Base-by-base conservation (phyloP, 2,888 invertebrate genomes). In the Caenorhabditis sinica region DNA sequence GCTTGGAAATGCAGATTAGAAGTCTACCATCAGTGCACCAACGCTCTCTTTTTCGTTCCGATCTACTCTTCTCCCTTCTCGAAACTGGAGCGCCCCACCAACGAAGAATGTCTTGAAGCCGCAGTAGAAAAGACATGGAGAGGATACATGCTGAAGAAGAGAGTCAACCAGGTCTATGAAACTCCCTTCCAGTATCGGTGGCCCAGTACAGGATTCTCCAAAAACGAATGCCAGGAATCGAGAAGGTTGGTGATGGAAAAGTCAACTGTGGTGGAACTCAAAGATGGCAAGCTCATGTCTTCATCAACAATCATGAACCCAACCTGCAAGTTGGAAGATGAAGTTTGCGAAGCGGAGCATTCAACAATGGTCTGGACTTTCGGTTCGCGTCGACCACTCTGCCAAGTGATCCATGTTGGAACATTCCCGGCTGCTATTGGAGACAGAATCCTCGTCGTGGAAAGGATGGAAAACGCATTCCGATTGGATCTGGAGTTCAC, bases 1-100 rank as follows among this genome's bases (percentile, higher is more conserved):
- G 36, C 53, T n/a, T 53, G 36, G 36, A 69, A 69, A 36, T 53
- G 69, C 30, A 0, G 66, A 20, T 30, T 68, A 6, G 66, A 68
- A 30, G 66, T 68, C 13, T 68, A n/a, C 20, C 3, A 9, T 28
- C 66, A 68, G 15, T 68, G 66, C 30, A 68, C 51, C 11, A 8
- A 11, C 3, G 15, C 66, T 1, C 6, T 13, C 5, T 5, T 68
- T 0, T 68, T 30, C 33, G 33, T 68, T 8, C 49, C 66, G 6
- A 11, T n/a, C 0, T 49, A 68, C 66, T 51, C 51, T 15, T 33
- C n/a, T 2, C 9, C 33, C 17, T 68, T 51, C 45, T 17, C 33
- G 1, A 2, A 51, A 8, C n/a, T 51, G 49, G 45, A 68, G n/a
- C 17, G 2, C 13, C 66, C 66, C 0, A 49, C 69, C 9, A 17